A percentile compares a stretch with the other conserved stretches of the same genome.
These are phyloP conservation scores for Helicorthomorpha holstii DNA, from an alignment of 1,140 invertebrate species.

Conservation along the genomic window DNA sequence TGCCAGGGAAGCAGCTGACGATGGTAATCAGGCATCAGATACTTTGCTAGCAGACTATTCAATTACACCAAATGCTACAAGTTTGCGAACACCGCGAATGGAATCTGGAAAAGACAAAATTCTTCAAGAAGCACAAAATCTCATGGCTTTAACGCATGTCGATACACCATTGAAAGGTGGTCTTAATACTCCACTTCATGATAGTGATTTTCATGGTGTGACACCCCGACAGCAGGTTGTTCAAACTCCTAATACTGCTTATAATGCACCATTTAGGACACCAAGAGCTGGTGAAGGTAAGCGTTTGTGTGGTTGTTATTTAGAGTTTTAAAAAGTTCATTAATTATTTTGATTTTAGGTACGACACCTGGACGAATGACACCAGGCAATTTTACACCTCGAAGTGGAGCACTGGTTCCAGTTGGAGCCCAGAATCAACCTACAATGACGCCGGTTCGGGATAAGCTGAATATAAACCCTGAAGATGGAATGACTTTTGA, in stretches of 20 bases:
- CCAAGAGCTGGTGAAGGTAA: slow-evolving; percentile 13
- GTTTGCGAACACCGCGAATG: slow-evolving; percentile 63
- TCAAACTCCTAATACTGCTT: slow-evolving; percentile 85
- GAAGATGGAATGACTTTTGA: slow-evolving; percentile 46
- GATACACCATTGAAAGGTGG: slow-evolving; percentile 94
- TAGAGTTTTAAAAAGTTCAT: background rate
- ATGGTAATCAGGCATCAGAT: slow-evolving; percentile 60
- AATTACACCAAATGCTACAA: slow-evolving; percentile 49
- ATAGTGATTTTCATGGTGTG: slow-evolving; percentile 70
- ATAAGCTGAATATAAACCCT: slow-evolving; percentile 89
- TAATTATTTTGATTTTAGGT: slow-evolving; percentile 7
- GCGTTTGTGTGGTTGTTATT: background rate
- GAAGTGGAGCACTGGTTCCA: slow-evolving; percentile 18
- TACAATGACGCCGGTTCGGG: slow-evolving; percentile 48
- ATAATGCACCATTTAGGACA: slow-evolving; percentile 79
- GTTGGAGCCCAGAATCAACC: slow-evolving; percentile 11
- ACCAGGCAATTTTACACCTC: slow-evolving; percentile 8
- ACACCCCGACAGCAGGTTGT: slow-evolving; percentile 52
- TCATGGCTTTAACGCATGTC: slow-evolving; percentile 92
- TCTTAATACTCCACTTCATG: slow-evolving; percentile 75
- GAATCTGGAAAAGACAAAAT: slow-evolving; percentile 50
- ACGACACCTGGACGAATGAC: slow-evolving; percentile 14
- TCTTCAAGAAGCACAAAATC: slow-evolving; percentile 87
- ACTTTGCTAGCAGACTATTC: slow-evolving; percentile 82
- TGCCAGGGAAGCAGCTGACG: slow-evolving; percentile 75